A percentile compares a stretch with the other conserved stretches of the same genome.
Evolutionary conservation across 2,797 vertebrate genomes (phyloP).

Genomic region (Pteropus rufus): DNA sequence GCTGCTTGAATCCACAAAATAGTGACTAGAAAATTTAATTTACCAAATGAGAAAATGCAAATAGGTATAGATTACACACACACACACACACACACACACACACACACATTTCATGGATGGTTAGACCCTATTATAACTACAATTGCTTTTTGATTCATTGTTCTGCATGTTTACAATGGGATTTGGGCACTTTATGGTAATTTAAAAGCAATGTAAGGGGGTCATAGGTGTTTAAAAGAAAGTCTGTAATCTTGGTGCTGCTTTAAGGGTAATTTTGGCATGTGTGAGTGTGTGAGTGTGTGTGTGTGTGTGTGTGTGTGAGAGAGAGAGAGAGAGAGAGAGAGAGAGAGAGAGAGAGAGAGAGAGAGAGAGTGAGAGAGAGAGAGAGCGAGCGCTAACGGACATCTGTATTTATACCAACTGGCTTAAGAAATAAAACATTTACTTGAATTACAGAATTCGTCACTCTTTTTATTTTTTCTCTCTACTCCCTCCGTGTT

Average conservation of each 20-base stretch:
- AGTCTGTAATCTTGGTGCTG: neutral
- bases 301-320: neutral
- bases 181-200: neutral
- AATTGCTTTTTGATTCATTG: neutral
- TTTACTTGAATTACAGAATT: neutral
- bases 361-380: too few relatives aligned
- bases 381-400: too few relatives aligned
- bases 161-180: neutral
- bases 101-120: too few relatives aligned
- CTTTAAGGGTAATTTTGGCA: too few relatives aligned
- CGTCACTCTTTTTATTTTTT: neutral
- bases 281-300: neutral
- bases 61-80: neutral
- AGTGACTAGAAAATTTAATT: neutral
- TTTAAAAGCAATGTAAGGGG: too few relatives aligned
- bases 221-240: neutral
- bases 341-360: too few relatives aligned
- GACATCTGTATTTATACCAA: neutral
- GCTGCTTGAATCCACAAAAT: conserved; percentile 20
- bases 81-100: too few relatives aligned
- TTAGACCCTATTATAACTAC: neutral
- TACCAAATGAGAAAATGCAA: neutral
- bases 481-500: neutral
- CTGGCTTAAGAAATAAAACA: neutral
- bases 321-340: too few relatives aligned